Percentiles rank a stretch among this genome's conserved stretches.
Evolutionary conservation across 2,797 vertebrate genomes (phyloP).

Genomic region (Phylloscopus collybita): DNA sequence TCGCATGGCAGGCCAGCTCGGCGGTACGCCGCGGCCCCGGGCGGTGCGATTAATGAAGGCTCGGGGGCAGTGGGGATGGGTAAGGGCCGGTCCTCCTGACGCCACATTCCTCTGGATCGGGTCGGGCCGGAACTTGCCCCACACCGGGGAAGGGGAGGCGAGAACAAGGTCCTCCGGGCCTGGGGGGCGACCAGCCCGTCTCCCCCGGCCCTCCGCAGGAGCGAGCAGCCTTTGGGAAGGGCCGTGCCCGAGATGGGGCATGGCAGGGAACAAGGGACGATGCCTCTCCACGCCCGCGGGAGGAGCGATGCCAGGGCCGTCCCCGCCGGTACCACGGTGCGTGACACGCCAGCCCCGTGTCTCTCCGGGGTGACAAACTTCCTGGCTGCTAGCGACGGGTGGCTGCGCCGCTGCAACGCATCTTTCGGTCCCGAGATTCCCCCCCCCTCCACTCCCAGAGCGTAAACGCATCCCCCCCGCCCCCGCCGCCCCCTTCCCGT

Average conservation of each 20-base stretch:
- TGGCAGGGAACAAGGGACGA: neutral
- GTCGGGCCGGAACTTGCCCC: neutral
- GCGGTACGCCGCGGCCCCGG: neutral
- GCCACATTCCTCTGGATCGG: slow-evolving; percentile 23
- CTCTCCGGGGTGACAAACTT: neutral
- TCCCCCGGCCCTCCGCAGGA: neutral
- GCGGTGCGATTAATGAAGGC: neutral
- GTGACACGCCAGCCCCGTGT: neutral
- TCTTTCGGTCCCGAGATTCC: neutral
- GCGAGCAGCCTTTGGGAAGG: neutral
- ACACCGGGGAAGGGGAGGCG: neutral
- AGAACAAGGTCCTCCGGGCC: neutral
- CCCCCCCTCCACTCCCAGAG: neutral
- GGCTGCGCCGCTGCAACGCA: neutral
- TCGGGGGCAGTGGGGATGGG: neutral
- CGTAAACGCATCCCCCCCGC: neutral
- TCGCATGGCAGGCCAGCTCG: neutral
- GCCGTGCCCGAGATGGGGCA: neutral
- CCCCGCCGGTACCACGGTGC: neutral
- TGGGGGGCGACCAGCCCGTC: too few species aligned
- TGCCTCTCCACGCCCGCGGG: neutral
- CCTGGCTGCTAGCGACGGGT: neutral
- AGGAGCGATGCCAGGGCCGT: neutral
- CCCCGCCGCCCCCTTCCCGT: slow-evolving; percentile 56
- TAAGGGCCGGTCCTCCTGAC: neutral